These are phyloP conservation scores for Chelonus formosanus DNA, from an alignment of 2,888 invertebrate species.

Conservation along the genomic window DNA sequence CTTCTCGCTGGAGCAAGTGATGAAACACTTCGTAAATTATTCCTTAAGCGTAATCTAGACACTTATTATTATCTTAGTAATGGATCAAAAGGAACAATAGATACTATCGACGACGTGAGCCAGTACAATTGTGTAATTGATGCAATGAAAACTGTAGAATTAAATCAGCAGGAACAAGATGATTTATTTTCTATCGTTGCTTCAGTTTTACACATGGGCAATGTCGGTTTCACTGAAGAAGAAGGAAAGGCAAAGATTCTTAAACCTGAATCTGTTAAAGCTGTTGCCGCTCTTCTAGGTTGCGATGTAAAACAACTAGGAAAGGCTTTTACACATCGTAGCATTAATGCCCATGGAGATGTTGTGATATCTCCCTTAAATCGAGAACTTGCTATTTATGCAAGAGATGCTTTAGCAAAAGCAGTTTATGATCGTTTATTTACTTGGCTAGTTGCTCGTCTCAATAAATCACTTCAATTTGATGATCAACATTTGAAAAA, in stretches of 20 bases:
- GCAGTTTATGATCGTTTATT: conserved; percentile 91
- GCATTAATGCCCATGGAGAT: conserved; percentile 86
- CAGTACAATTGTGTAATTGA: conserved; percentile 76
- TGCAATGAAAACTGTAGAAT: conserved; percentile 83
- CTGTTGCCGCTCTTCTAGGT: conserved; percentile 78
- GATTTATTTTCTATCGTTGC: conserved; percentile 86
- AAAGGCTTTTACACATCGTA: conserved; percentile 81
- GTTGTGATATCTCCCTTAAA: conserved; percentile 83
- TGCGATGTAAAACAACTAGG: conserved; percentile 74
- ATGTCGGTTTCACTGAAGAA: conserved; percentile 80
- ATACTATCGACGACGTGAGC: conserved; percentile 71
- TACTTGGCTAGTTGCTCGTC: conserved; percentile 85
- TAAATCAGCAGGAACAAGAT: conserved; percentile 75
- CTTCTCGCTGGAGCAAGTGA: conserved; percentile 79
- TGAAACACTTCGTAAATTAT: conserved; percentile 71
- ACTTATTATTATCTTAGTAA: conserved; percentile 82
- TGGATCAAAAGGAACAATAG: conserved; percentile 66
- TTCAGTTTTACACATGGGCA: conserved; percentile 85
- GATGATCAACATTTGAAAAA: conserved; percentile 66
- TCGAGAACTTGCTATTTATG: conserved; percentile 83
- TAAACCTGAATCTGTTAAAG: conserved; percentile 72
- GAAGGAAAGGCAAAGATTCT: conserved; percentile 77
- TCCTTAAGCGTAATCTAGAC: conserved; percentile 75
- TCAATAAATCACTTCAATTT: conserved; percentile 80
- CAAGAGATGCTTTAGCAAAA: conserved; percentile 89